These are phyloP conservation scores for Steinernema feltiae DNA, from an alignment of 1,140 invertebrate species.

Conservation along the genomic window DNA sequence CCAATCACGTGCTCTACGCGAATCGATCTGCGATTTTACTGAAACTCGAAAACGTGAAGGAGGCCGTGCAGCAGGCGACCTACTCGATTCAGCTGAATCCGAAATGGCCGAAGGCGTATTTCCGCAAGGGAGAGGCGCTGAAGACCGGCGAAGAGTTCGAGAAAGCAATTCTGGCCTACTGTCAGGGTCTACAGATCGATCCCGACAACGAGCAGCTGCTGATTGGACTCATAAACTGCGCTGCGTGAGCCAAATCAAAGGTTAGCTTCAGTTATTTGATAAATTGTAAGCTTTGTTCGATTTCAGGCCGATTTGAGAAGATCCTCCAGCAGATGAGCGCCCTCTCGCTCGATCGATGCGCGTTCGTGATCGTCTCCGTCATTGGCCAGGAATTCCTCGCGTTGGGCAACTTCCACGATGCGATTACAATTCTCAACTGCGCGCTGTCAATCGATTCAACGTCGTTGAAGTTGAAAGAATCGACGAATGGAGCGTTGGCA, in stretches of 20 bases:
- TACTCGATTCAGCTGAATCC: slow-evolving; percentile 62
- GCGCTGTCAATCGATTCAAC: slow-evolving; percentile 86
- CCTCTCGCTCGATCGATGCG: slow-evolving; percentile 85
- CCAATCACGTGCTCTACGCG: slow-evolving; percentile 79
- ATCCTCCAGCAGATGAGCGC: slow-evolving; percentile 81
- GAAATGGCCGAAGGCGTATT: slow-evolving; percentile 67
- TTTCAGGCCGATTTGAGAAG: slow-evolving; percentile 72
- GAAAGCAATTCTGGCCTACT: slow-evolving; percentile 72
- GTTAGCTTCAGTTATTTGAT: background rate
- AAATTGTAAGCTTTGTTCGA: slow-evolving; percentile 33
- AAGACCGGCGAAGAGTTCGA: slow-evolving; percentile 67
- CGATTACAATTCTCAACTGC: slow-evolving; percentile 84
- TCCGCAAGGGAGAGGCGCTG: slow-evolving; percentile 77
- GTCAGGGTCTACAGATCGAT: slow-evolving; percentile 71
- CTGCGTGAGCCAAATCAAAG: background rate
- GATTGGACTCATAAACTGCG: slow-evolving; percentile 63
- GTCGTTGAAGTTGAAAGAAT: slow-evolving; percentile 82
- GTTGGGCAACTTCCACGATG: slow-evolving; percentile 74
- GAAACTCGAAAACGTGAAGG: slow-evolving; percentile 68
- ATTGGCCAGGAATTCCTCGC: slow-evolving; percentile 87
- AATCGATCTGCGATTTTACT: slow-evolving; percentile 80
- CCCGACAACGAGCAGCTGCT: slow-evolving; percentile 72
- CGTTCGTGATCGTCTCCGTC: slow-evolving; percentile 89
- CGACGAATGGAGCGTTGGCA: slow-evolving; percentile 86
- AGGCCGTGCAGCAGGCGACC: slow-evolving; percentile 75